phyloP scores from a whole-genome alignment of 2,113 vertebrate genomes.

The Odobenus rosmarus region DNA sequence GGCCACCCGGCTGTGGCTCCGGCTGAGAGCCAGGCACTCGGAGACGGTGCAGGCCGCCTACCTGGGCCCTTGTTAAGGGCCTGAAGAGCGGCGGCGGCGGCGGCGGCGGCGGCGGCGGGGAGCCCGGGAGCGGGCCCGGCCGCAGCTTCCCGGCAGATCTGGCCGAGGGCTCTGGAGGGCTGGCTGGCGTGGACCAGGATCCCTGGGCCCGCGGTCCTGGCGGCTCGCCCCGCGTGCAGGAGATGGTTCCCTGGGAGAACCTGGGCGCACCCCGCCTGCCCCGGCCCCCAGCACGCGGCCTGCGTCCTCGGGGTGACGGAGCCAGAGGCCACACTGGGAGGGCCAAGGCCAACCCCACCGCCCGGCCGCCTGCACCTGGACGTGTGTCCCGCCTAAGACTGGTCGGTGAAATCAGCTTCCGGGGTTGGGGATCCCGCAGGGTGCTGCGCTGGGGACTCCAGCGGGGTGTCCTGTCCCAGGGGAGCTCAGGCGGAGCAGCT shows the following conservation, averaged over 20 bases:
- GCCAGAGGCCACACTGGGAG: neutral
- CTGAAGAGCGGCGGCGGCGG: slow-evolving; percentile 90
- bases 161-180: neutral
- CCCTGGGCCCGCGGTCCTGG: neutral
- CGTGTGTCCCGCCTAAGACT: neutral
- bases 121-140: slow-evolving; percentile 65
- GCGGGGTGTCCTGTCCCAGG: accelerated
- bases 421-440: neutral
- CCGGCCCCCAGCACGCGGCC: neutral
- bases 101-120: slow-evolving; percentile 88
- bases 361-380: accelerated
- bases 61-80: slow-evolving; percentile 85
- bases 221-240: neutral
- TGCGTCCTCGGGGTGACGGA: slow-evolving; percentile 72
- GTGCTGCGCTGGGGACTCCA: neutral
- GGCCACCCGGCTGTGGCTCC: slow-evolving; percentile 84
- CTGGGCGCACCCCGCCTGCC: neutral
- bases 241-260: slow-evolving; percentile 33
- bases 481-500: neutral
- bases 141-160: slow-evolving; percentile 71
- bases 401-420: neutral
- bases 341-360: neutral
- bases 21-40: neutral
- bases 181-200: neutral
- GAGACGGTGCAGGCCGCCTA: slow-evolving; percentile 84